Evolutionary conservation across 2,888 invertebrate species (phyloP).

Genomic region (Euspilapteryx auroguttella): DNA sequence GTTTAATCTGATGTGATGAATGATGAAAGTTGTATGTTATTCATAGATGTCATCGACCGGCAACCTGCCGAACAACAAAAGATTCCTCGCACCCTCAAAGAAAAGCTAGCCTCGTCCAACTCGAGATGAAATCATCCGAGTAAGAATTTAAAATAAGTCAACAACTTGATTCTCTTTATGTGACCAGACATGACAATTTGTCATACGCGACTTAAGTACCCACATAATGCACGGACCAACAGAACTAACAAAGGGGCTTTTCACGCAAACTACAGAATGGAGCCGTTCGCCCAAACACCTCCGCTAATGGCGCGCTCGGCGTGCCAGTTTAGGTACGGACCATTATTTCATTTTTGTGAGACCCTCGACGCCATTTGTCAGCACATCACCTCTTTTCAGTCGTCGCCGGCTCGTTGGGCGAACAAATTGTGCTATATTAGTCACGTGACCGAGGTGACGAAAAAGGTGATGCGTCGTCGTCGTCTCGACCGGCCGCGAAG

Average conservation of each 20-base stretch:
- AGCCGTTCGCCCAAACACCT: conserved; percentile 58
- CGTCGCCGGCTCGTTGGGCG: conserved; percentile 37
- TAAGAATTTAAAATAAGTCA: conserved; percentile 25
- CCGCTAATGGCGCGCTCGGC: conserved; percentile 48
- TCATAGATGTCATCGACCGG: no score
- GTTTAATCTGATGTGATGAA: no score
- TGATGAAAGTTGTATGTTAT: no score
- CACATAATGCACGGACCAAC: conserved; percentile 53
- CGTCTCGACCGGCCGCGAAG: no score
- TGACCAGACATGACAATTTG: conserved; percentile 37
- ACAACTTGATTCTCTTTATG: conserved; percentile 31
- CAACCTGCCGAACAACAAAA: no score
- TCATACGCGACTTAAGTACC: conserved; percentile 49
- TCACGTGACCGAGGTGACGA: conserved; percentile 58
- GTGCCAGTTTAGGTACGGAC: conserved; percentile 49
- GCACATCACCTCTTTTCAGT: conserved; percentile 55
- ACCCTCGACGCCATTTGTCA: conserved; percentile 55
- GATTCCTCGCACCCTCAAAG: not conserved
- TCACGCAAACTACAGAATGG: conserved; percentile 51
- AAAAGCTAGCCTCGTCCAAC: not conserved
- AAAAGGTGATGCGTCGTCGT: conserved; percentile 54
- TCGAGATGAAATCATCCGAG: no score
- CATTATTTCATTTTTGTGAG: conserved; percentile 59
- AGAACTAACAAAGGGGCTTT: conserved; percentile 54
- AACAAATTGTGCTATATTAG: conserved; percentile 58